phyloP scores from a whole-genome alignment of 2,797 vertebrate genomes.

The Lagorchestes hirsutus region DNA sequence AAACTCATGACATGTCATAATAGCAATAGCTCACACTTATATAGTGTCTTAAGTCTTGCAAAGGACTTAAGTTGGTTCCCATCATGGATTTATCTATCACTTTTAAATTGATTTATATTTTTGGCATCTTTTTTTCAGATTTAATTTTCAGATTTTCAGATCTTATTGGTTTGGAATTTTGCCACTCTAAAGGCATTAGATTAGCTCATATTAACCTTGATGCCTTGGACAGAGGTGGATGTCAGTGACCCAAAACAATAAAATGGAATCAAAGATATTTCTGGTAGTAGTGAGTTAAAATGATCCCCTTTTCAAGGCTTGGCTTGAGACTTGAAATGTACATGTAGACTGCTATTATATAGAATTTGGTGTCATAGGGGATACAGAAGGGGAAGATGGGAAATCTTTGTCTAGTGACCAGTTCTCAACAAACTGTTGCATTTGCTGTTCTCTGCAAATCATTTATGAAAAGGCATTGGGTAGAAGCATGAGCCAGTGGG shows the following conservation, averaged over 20 bases:
- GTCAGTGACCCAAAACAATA: background rate
- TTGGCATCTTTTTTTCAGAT: background rate
- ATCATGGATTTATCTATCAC: background rate
- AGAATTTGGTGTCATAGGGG: background rate
- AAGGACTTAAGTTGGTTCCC: background rate
- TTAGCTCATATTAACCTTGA: background rate
- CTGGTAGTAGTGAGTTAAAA: background rate
- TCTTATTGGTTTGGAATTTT: background rate
- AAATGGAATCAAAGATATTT: background rate
- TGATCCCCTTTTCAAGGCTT: background rate
- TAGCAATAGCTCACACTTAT: background rate
- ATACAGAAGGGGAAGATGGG: background rate
- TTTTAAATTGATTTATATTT: background rate
- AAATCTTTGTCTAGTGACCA: background rate
- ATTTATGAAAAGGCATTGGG: background rate
- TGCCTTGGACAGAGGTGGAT: background rate
- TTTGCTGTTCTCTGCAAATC: background rate
- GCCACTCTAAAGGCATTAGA: background rate
- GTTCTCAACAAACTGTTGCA: background rate
- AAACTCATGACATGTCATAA: background rate
- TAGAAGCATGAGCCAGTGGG: background rate
- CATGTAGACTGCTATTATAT: background rate
- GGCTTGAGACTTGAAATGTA: background rate
- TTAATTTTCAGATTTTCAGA: background rate
- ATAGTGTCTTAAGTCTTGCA: background rate